phyloP scores from a whole-genome alignment of 92 coral and sea anemone species.

The Parazoanthus atlanticus region DNA sequence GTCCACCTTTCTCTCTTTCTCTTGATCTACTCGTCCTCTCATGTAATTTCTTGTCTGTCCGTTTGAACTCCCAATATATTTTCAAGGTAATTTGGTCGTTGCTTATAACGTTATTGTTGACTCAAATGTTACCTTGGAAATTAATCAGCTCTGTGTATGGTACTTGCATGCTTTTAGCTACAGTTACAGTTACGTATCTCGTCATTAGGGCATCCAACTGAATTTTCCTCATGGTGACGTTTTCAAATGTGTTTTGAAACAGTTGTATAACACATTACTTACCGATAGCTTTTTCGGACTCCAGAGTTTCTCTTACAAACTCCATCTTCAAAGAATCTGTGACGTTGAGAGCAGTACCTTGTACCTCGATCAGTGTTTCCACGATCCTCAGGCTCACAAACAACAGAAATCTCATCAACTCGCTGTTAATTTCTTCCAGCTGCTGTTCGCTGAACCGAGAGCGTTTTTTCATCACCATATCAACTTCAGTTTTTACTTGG shows the following conservation, averaged over 20 bases:
- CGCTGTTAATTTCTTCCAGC: conserved; percentile 78
- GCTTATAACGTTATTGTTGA: too few species aligned
- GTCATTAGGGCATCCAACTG: too few species aligned
- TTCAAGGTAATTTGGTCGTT: too few species aligned
- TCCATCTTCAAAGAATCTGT: not conserved
- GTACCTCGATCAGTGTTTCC: conserved; percentile 41
- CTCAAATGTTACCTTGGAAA: too few species aligned
- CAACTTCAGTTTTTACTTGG: conserved; percentile 38
- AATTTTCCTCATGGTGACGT: not conserved
- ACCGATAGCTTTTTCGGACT: conserved; percentile 59
- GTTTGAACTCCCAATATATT: too few species aligned
- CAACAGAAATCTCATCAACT: conserved; percentile 62
- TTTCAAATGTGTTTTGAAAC: not conserved
- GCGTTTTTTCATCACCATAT: conserved; percentile 54
- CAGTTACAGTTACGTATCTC: too few species aligned
- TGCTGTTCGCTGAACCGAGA: conserved; percentile 80
- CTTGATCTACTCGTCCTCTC: too few species aligned
- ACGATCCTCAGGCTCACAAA: conserved; percentile 54
- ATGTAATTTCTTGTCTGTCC: too few species aligned
- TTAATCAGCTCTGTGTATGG: too few species aligned
- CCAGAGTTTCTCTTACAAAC: conserved; percentile 44
- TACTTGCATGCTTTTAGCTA: too few species aligned
- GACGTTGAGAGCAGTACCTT: conserved; percentile 8
- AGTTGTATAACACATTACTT: not conserved
- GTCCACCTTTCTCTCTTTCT: too few species aligned